Conservation (phyloP, 2,888 invertebrate genomes). For the Nowickia ferox region DNA sequence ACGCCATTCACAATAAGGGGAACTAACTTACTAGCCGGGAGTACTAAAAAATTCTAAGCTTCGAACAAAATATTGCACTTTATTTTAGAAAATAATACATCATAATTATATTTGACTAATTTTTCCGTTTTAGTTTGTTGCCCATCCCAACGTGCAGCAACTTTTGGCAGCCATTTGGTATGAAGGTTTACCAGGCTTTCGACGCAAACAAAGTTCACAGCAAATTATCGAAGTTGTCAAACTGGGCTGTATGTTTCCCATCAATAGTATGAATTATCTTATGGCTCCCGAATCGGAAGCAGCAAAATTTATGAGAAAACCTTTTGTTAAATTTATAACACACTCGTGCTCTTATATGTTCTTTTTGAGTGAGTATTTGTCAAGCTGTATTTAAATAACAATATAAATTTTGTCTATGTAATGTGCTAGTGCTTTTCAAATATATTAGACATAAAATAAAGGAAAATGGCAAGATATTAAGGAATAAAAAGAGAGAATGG, state of each 20-base stretch:
- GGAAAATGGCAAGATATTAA: too few relatives aligned
- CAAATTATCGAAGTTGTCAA: conserved; percentile 94
- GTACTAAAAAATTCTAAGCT: too few relatives aligned
- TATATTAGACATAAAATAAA: too few relatives aligned
- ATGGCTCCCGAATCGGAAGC: conserved; percentile 93
- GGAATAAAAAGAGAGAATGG: too few relatives aligned
- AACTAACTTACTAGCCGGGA: too few relatives aligned
- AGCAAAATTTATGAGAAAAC: conserved; percentile 96
- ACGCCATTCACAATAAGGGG: too few relatives aligned
- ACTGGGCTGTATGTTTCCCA: conserved; percentile 95
- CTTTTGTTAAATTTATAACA: conserved; percentile 99
- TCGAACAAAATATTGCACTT: neutral
- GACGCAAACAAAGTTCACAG: conserved; percentile 94
- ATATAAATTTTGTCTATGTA: too few relatives aligned
- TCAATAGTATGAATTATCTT: conserved; percentile 96
- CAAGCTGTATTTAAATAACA: too few relatives aligned
- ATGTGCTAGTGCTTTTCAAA: too few relatives aligned
- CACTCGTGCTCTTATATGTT: conserved; percentile 98
- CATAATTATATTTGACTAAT: neutral
- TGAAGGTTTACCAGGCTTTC: conserved; percentile 97
- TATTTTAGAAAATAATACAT: neutral
- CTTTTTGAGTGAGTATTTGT: conserved; percentile 92
- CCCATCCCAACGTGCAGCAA: conserved; percentile 99
- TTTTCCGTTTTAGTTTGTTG: conserved; percentile 91
- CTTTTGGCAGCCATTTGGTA: conserved; percentile 98